Percentiles rank a stretch among this genome's conserved stretches.
phyloP scores from a whole-genome alignment of 2,888 invertebrate genomes.

The Muschampia plurimacula region DNA sequence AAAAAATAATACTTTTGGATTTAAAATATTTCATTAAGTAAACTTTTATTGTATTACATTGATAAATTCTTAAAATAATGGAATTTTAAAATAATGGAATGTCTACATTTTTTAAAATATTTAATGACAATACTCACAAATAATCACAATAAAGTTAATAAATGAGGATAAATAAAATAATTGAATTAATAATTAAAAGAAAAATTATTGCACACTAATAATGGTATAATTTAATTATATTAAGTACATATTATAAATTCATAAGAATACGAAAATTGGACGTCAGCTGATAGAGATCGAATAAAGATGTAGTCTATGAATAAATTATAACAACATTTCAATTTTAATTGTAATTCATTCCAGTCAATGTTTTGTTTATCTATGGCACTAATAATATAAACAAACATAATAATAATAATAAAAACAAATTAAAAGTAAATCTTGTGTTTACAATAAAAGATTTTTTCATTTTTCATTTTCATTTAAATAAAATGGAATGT shows the following conservation, averaged over 20 bases:
- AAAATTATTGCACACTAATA: slow-evolving; percentile 36
- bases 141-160: background rate
- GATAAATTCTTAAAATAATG: background rate
- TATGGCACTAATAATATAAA: slow-evolving; percentile 73
- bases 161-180: background rate
- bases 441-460: too few relatives aligned
- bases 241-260: slow-evolving; percentile 44
- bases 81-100: slow-evolving; percentile 5
- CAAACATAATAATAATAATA: slow-evolving; percentile 40
- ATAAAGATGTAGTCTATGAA: slow-evolving; percentile 26
- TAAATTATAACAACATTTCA: background rate
- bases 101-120: background rate
- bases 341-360: slow-evolving; percentile 18
- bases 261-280: slow-evolving; percentile 55
- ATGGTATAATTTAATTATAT: slow-evolving; percentile 34
- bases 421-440: slow-evolving; percentile 44
- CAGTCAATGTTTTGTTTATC: slow-evolving; percentile 54
- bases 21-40: background rate
- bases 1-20: background rate
- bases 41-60: background rate
- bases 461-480: too few relatives aligned
- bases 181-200: slow-evolving; percentile 34
- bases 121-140: background rate
- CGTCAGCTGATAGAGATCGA: slow-evolving; percentile 60
- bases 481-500: slow-evolving; percentile 57